These are phyloP conservation scores for Drosophila neonasuta DNA, from an alignment of 2,888 invertebrate species.

Conservation along the genomic window DNA sequence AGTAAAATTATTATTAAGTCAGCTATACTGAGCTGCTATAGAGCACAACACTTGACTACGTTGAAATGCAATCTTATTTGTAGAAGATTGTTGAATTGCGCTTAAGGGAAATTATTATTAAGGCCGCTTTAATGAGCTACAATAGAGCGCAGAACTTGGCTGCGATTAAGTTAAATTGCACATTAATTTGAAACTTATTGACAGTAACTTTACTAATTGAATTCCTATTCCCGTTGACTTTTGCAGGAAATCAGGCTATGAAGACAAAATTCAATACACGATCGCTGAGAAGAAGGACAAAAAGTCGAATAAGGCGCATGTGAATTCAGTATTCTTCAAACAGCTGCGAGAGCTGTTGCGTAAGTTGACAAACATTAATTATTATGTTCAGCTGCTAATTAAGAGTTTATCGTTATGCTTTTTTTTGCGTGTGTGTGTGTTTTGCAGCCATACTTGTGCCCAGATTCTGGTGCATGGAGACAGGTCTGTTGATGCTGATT, in stretches of 20 bases:
- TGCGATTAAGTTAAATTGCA: no score
- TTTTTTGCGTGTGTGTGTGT: no score
- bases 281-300: constrained; percentile 87
- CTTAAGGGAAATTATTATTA: no score
- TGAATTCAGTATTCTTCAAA: constrained; percentile 88
- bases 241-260: constrained; percentile 84
- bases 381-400: neutral
- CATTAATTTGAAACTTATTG: no score
- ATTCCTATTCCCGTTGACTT: neutral
- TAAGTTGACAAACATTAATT: constrained; percentile 65
- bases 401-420: neutral
- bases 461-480: constrained; percentile 89
- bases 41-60: no score
- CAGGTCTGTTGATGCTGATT: constrained; percentile 88
- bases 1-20: no score
- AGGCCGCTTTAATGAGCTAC: no score
- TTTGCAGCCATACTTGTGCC: constrained; percentile 88
- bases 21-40: no score
- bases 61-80: no score
- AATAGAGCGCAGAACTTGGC: no score
- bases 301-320: constrained; percentile 87
- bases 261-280: constrained; percentile 90
- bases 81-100: no score
- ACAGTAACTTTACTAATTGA: neutral
- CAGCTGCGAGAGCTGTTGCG: constrained; percentile 87